Evolutionary conservation across 2,888 invertebrate species (phyloP).

Genomic region (Neoitamus cyanurus): DNA sequence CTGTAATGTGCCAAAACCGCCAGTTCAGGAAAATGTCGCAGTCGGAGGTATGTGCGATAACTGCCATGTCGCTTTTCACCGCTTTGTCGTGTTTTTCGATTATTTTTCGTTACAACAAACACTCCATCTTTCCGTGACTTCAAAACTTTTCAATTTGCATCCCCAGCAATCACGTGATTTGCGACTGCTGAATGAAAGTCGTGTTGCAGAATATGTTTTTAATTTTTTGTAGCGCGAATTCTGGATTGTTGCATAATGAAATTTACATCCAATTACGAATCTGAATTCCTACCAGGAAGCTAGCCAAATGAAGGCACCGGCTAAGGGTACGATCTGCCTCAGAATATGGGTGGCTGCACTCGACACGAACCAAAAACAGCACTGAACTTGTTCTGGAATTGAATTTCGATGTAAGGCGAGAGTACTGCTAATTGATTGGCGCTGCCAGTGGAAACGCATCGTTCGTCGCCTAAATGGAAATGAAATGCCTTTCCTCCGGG

Average conservation of each 20-base stretch:
- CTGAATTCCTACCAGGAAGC: not conserved
- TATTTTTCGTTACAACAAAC: not conserved
- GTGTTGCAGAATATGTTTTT: not conserved
- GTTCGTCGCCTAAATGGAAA: not conserved
- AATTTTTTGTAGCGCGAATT: not conserved
- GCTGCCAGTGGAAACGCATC: not conserved
- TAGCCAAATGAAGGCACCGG: not conserved
- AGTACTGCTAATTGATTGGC: not conserved
- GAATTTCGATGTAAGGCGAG: not conserved
- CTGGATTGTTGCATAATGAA: not conserved
- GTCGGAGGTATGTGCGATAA: not conserved
- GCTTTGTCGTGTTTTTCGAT: not conserved
- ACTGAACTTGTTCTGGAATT: not conserved
- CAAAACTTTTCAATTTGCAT: not conserved
- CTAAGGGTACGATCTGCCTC: no score
- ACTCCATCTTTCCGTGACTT: not conserved
- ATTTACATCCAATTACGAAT: not conserved
- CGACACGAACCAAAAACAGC: not conserved
- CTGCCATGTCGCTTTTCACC: not conserved
- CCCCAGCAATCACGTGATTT: not conserved
- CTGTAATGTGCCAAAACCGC: not conserved
- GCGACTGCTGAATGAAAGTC: not conserved
- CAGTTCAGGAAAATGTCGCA: not conserved
- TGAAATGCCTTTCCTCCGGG: not conserved
- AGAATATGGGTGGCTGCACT: not conserved